Base-by-base conservation (phyloP, 2,113 vertebrate genomes). In the Heterocephalus glaber region DNA sequence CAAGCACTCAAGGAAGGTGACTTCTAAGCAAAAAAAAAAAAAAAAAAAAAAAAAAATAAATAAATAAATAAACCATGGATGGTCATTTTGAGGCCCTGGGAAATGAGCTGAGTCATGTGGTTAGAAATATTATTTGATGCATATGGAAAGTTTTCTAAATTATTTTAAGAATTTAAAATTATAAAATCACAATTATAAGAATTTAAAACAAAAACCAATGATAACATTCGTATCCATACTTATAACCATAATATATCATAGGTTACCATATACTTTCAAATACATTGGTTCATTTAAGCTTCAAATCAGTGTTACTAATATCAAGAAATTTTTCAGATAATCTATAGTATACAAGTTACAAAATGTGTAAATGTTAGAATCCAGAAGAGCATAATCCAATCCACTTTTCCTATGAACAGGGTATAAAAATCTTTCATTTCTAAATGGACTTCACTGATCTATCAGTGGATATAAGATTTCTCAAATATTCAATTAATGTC, bases 91-190 rank as follows among this genome's bases (percentile, higher is more conserved):
- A 38, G 41, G 13, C 24, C 41, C 30, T 91, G 17, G 44, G 9
- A 90, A 10, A 41, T 77, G 1, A 30, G 2, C 0, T 86, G 17
- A 35, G 52, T 63, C 28, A 68, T 26, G 7, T 49, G 35, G 6
- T n/a, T 79, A 86, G 7, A 2, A 3, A 52, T 87, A 38, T n/a
- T 44, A 10, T 61, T 76, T 65, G 20, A 17, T 26, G 3, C 7
- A 44, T 49, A 68, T 14, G 85, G 22, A 7, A 80, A 66, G 9
- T 70, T 63, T 83, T 58, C 54, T 28, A 87, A 63, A 13, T 65
- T 81, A 11, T 79, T 93, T 12, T 58, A 54, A 86, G 41, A 56
- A 77, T 90, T 89, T 38, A 66, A 97, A 92, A 83, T 33, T 68
- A 38, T 26, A 74, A 44, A 74, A 24, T 4, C 3, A 26, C 38